These are phyloP conservation scores for Neelides folsomi DNA, from an alignment of 2,888 invertebrate genomes.

Conservation along the genomic window DNA sequence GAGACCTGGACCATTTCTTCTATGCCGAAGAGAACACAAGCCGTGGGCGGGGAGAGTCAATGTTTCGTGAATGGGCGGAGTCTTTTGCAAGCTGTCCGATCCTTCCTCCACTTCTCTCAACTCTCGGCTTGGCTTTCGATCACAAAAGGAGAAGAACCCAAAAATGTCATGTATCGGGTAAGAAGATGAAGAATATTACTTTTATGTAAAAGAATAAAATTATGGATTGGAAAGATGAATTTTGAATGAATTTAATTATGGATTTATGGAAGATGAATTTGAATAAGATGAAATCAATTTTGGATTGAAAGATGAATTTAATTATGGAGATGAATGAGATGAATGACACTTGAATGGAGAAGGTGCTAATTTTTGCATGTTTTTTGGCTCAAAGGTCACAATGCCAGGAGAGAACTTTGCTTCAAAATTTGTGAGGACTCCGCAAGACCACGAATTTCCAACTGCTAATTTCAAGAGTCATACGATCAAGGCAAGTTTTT, in stretches of 20 bases:
- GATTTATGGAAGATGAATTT: too few species aligned
- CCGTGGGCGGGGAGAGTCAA: not conserved
- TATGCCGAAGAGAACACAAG: slow-evolving; percentile 25
- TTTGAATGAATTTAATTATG: too few species aligned
- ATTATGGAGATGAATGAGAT: too few species aligned
- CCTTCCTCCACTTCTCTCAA: slow-evolving; percentile 92
- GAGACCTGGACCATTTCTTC: slow-evolving; percentile 60
- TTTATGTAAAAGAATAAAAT: too few species aligned
- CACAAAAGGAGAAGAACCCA: slow-evolving; percentile 38
- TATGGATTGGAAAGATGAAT: too few species aligned
- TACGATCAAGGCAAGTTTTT: slow-evolving; percentile 44
- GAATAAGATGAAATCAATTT: too few species aligned
- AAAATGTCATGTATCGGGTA: slow-evolving; percentile 49
- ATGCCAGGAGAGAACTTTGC: slow-evolving; percentile 53
- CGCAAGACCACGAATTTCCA: slow-evolving; percentile 59
- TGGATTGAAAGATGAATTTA: too few species aligned
- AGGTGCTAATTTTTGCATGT: too few species aligned
- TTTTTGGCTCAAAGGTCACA: slow-evolving; percentile 37
- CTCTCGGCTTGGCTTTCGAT: slow-evolving; percentile 74
- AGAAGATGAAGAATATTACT: too few species aligned
- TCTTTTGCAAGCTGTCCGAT: slow-evolving; percentile 80
- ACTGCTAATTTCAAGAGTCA: slow-evolving; percentile 47
- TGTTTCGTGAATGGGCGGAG: slow-evolving; percentile 41
- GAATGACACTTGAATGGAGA: too few species aligned
- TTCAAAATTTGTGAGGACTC: slow-evolving; percentile 41